Conservation (phyloP, 2,113 vertebrate species). For the Dromaius novaehollandiae region DNA sequence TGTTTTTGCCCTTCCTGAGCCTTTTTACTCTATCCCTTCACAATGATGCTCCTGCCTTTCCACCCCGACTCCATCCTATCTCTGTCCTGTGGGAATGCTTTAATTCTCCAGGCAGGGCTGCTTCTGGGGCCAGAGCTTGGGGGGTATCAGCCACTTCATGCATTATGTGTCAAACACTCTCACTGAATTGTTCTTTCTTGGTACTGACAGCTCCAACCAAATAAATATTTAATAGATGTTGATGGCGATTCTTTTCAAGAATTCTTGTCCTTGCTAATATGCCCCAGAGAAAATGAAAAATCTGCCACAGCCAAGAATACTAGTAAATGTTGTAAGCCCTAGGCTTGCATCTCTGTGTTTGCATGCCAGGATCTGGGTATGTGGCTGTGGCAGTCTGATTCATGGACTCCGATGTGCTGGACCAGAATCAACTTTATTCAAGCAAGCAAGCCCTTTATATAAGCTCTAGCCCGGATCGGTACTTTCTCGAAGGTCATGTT, state of each 20-base stretch:
- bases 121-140: neutral
- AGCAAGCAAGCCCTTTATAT: too few relatives aligned
- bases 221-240: neutral
- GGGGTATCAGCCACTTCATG: neutral
- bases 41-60: neutral
- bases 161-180: neutral
- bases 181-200: neutral
- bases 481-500: too few relatives aligned
- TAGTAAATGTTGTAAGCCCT: neutral
- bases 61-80: neutral
- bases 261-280: neutral
- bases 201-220: neutral
- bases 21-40: neutral
- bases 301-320: neutral
- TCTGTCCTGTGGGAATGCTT: neutral
- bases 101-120: neutral
- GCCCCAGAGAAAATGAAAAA: neutral
- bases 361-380: too few relatives aligned
- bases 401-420: too few relatives aligned
- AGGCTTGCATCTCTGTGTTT: neutral
- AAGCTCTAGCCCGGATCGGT: too few relatives aligned
- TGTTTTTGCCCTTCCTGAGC: neutral
- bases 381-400: too few relatives aligned
- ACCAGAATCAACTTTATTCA: too few relatives aligned
- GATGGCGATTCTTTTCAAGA: neutral